Evolutionary conservation across 2,888 invertebrate genomes (phyloP), one percentile per base, ranked within the genome.

Genomic region (Alsophila aescularia): DNA sequence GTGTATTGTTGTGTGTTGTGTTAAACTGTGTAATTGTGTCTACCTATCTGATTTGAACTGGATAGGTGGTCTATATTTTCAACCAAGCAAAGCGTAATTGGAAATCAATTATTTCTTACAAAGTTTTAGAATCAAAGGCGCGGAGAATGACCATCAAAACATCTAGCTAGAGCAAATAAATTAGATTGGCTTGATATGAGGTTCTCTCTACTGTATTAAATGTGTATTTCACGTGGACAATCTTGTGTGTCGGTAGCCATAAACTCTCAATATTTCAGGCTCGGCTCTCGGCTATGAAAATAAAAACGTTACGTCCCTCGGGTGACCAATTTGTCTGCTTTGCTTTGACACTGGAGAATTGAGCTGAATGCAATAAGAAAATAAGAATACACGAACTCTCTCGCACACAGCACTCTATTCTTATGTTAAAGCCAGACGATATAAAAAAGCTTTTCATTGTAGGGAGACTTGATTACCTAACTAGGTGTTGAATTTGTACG

Each of bases 261-360:
- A 60, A 58, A 37, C 44, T 48, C 52, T 52, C 58, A 52, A 58
- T 52, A 60, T 58, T 37, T 57, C 57, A 60, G 36, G 12, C 36
- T 10, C 44, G 44, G 13, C 27, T 49, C 36, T 45, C 32, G 44
- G 34, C 57, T 58, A 53, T 51, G 51, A 37, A 57, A 58, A 62
- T 65, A 62, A 60, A 62, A 57, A 59, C 52, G 34, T 41, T 34
- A 39, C 29, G 53, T 58, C 61, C 65, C 60, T 21, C 53, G 61
- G 60, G 61, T 58, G 53, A 34, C 45, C 65, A 63, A 62, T 63
- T 60, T 62, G 56, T 58, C 58, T 55, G 56, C 53, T 61, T 53
- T 49, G 34, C 57, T 52, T 57, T 57, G 58, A 40, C 58, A 49
- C 55, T 47, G 14, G 57, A 57, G 57, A 40, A 16, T 55, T 29